Percentiles rank a stretch among this genome's conserved stretches.
phyloP scores from a whole-genome alignment of 92 coral and sea anemone genomes.

The Bergia puertoricense region DNA sequence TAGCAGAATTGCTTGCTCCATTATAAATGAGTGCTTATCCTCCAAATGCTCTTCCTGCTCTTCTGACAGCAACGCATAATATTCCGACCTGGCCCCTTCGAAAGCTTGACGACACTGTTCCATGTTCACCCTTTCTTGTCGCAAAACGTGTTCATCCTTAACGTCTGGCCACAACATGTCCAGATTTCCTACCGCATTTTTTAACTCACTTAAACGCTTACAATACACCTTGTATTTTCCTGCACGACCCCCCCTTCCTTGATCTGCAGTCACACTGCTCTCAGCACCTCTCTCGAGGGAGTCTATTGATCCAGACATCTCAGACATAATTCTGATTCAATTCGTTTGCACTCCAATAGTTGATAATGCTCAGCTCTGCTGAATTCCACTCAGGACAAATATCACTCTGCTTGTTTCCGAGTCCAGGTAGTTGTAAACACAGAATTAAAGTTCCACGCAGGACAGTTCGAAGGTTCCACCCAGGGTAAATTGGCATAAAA shows the following conservation, averaged over 20 bases:
- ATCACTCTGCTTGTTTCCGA: no score
- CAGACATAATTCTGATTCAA: not conserved
- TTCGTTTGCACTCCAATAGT: not conserved
- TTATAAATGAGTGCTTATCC: conserved; percentile 18
- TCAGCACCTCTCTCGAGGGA: conserved; percentile 14
- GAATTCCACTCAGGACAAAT: no score
- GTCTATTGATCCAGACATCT: conserved; percentile 7
- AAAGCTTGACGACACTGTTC: conserved; percentile 50
- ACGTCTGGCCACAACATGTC: conserved; percentile 54
- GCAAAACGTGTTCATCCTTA: conserved; percentile 32
- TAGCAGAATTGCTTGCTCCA: conserved; percentile 38
- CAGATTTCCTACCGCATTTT: conserved; percentile 32
- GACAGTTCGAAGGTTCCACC: no score
- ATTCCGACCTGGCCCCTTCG: conserved; percentile 45
- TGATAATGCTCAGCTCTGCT: not conserved
- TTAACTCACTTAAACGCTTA: conserved; percentile 31
- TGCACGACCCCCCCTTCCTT: conserved; percentile 35
- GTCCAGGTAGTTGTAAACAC: no score
- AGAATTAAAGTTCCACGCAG: no score
- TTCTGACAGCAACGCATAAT: conserved; percentile 26
- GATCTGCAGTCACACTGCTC: conserved; percentile 19
- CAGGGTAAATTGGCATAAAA: no score
- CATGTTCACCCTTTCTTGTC: conserved; percentile 39
- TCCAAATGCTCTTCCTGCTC: conserved; percentile 35
- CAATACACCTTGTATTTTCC: conserved; percentile 37